phyloP scores from a whole-genome alignment of 1,140 invertebrate genomes.

The Drosophila trapezifrons region DNA sequence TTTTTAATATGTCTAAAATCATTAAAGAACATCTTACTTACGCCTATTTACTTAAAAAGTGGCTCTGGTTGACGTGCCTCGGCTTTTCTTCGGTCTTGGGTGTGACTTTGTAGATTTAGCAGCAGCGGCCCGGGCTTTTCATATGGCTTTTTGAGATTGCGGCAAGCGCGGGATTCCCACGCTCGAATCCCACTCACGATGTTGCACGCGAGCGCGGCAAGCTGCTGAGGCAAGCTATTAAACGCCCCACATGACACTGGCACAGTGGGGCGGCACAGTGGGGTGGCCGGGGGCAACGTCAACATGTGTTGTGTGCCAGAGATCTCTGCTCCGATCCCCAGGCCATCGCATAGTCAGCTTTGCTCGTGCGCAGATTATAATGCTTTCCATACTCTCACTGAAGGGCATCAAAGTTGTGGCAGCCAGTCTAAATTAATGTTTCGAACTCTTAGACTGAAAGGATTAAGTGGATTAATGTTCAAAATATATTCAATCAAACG shows the following conservation, averaged over 20 bases:
- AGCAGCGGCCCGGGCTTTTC: conserved; percentile 9
- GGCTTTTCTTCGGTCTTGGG: too few species aligned
- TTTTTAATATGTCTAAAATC: too few species aligned
- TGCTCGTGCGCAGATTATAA: conserved; percentile 22
- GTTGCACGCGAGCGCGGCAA: conserved; percentile 59
- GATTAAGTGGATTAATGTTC: too few species aligned
- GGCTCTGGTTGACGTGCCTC: too few species aligned
- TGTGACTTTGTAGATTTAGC: not conserved
- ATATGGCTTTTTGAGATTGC: conserved; percentile 69
- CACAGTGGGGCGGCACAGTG: not conserved
- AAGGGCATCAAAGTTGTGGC: too few species aligned
- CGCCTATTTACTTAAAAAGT: too few species aligned
- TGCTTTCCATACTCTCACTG: conserved; percentile 4
- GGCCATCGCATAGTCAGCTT: not conserved
- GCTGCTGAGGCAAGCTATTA: conserved; percentile 28
- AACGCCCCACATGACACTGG: conserved; percentile 29
- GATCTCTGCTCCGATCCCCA: conserved; percentile 9
- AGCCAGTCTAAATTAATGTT: not conserved
- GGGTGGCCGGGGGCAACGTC: not conserved
- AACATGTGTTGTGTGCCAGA: conserved; percentile 44
- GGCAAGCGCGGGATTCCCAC: conserved; percentile 71
- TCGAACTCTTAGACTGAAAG: too few species aligned
- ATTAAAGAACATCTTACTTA: too few species aligned
- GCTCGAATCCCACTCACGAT: conserved; percentile 40
- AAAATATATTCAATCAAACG: too few species aligned